Base-by-base conservation (phyloP, 2,113 vertebrate genomes). In the Plotosus lineatus region DNA sequence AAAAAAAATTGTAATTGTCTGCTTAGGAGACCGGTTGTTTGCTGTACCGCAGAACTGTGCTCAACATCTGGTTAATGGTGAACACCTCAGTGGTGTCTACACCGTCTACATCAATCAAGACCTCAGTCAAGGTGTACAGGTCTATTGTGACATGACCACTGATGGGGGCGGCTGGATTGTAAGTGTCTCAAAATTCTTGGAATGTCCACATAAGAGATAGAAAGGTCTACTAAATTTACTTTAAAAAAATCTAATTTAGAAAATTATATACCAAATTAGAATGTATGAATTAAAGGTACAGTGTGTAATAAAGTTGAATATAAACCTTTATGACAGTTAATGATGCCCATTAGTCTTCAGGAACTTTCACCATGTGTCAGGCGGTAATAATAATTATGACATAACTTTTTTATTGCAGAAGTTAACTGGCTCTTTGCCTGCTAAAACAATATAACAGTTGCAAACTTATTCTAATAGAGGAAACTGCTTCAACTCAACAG, bases 151-250 rank as follows among this genome's bases (percentile, higher is more conserved):
- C 91, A 99, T 99, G 98, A 92, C 88, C 86, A 98, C 96, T 0
- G 97, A 99, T 0, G 95, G 95, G 3, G 98, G 98, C 0, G 97
- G 98, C 84, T 99, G 98, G 98, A 97, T 98, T 71, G 98, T 99
- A 89, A 97, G 98, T 96, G 75, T 79, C 23, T 77, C 15, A 6
- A 75, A 75, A 14, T 38, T 36, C 1, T 26, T 7, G 5, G 46
- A 69, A 48, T 31, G 21, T n/a, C n/a, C n/a, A n/a, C n/a, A n/a
- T n/a, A n/a, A n/a, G n/a, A n/a, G 10, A 31, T 72, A 1, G 28
- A 31, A 50, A 31, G 1, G 4, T 48, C 68, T 68, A 42, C n/a
- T 44, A 10, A 3, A 69, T 28, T 40, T n/a, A 5, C 11, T 26
- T 69, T 42, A 44, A 9, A 6, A 44, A n/a, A 26, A 69, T 44